Percentiles rank a stretch among this genome's conserved stretches.
phyloP scores from a whole-genome alignment of 1,140 invertebrate species.

The Potamilus streckersoni region DNA sequence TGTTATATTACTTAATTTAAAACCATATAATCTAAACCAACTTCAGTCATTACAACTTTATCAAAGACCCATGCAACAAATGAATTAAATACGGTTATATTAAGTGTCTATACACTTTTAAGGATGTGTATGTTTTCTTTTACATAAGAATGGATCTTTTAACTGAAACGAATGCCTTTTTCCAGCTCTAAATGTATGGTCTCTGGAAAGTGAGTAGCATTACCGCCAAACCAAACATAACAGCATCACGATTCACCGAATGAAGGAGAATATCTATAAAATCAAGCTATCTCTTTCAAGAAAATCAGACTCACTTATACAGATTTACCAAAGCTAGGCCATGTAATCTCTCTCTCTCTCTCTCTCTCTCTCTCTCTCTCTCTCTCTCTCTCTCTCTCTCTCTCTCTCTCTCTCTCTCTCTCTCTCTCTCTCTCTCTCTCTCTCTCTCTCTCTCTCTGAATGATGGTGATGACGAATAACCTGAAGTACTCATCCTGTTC shows the following conservation, averaged over 20 bases:
- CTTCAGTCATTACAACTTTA: too few species aligned
- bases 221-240: conserved; percentile 81
- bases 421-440: too few species aligned
- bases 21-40: too few species aligned
- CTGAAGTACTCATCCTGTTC: background rate
- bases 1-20: too few species aligned
- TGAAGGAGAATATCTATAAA: conserved; percentile 91
- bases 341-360: too few species aligned
- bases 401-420: background rate
- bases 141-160: too few species aligned
- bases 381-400: background rate
- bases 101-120: too few species aligned
- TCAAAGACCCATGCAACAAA: too few species aligned
- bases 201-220: conserved; percentile 82
- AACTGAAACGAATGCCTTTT: background rate
- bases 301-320: conserved; percentile 98
- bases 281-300: conserved; percentile 87
- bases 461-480: too few species aligned
- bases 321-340: conserved; percentile 35
- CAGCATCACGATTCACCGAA: conserved; percentile 95
- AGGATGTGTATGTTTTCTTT: too few species aligned
- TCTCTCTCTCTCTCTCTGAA: too few species aligned
- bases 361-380: background rate
- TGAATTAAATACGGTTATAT: too few species aligned
- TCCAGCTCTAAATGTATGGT: conserved; percentile 88